These are phyloP conservation scores for Babylonia areolata DNA, from an alignment of 1,140 invertebrate genomes.

Conservation along the genomic window DNA sequence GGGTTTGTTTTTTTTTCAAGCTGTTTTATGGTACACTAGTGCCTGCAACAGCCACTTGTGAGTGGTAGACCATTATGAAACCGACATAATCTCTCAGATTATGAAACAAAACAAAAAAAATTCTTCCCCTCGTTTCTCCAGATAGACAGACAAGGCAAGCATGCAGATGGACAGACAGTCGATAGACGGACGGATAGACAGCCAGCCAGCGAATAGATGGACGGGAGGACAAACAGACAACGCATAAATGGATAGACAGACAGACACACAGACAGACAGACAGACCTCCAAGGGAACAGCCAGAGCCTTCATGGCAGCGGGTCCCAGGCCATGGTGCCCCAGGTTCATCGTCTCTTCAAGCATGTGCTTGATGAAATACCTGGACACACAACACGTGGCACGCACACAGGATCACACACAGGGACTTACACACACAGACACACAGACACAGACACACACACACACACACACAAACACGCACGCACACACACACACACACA, in stretches of 20 bases:
- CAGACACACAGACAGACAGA: neutral
- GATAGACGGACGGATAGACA: neutral
- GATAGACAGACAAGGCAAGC: too few species aligned
- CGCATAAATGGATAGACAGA: neutral
- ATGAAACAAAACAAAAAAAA: too few species aligned
- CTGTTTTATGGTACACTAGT: too few species aligned
- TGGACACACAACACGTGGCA: constrained; percentile 18
- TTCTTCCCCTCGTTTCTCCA: too few species aligned
- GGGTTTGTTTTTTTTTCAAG: too few species aligned
- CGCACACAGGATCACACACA: neutral
- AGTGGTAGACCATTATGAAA: too few species aligned
- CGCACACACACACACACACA: neutral
- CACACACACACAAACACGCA: neutral
- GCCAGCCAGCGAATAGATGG: neutral
- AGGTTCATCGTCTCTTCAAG: constrained; percentile 63
- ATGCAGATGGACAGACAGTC: neutral
- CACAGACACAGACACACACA: neutral
- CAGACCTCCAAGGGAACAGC: constrained; percentile 65
- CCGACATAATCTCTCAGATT: too few species aligned
- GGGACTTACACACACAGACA: neutral
- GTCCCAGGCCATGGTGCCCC: constrained; percentile 69
- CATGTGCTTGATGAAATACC: constrained; percentile 71
- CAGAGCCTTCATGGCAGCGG: constrained; percentile 65
- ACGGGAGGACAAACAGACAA: neutral
- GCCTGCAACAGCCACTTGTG: too few species aligned